Evolutionary conservation across 2,888 invertebrate species (phyloP).

Genomic region (Orchesellides sinensis): DNA sequence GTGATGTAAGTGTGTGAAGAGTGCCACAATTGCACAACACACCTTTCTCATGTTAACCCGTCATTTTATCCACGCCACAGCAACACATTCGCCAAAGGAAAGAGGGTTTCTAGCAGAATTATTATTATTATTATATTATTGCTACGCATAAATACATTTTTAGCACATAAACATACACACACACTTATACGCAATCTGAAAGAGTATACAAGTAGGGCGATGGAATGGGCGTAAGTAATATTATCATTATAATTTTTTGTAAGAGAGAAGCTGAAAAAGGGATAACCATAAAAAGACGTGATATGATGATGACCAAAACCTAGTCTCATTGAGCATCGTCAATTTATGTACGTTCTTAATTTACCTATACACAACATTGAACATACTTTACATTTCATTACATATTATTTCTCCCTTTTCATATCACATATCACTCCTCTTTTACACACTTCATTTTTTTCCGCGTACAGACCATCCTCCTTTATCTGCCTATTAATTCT

Average conservation of each 20-base stretch:
- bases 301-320: neutral
- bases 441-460: constrained; percentile 27
- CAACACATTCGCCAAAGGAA: neutral
- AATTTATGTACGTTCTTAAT: too few relatives aligned
- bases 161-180: neutral
- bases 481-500: neutral
- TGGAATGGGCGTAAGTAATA: too few relatives aligned
- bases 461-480: neutral
- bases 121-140: constrained; percentile 4
- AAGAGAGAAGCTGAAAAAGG: constrained; percentile 21
- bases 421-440: constrained; percentile 24
- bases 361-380: too few relatives aligned
- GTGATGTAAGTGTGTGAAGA: constrained; percentile 6
- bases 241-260: neutral
- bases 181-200: neutral
- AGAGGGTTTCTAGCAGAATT: neutral
- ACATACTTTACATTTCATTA: neutral
- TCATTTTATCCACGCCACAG: neutral
- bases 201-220: too few relatives aligned
- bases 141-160: neutral
- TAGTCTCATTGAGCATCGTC: constrained; percentile 31
- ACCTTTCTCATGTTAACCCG: constrained; percentile 42
- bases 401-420: neutral
- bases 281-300: constrained; percentile 54
- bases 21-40: constrained; percentile 17